Percentiles rank a stretch among this genome's conserved stretches.
Conservation (phyloP, 2,797 vertebrate genomes). For the Ptychobarbus kaznakovi region DNA sequence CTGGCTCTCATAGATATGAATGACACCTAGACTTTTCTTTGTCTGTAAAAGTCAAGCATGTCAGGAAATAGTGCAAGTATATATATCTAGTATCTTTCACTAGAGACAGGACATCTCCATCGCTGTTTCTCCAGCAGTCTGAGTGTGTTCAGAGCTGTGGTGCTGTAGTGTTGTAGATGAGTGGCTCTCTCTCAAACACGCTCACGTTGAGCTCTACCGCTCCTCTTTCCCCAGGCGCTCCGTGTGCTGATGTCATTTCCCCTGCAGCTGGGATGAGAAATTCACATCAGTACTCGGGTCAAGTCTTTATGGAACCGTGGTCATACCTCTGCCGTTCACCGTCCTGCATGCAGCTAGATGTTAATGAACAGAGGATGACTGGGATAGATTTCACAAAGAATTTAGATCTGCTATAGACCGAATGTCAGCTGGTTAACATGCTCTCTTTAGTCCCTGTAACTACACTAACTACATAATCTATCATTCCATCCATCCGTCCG, state of each 20-base stretch:
- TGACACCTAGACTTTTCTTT: slow-evolving; percentile 27
- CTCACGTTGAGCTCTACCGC: slow-evolving; percentile 44
- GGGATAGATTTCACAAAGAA: slow-evolving; percentile 26
- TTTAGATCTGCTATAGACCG: slow-evolving; percentile 6
- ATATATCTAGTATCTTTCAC: not conserved
- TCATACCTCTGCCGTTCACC: slow-evolving; percentile 22
- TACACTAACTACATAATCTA: no score
- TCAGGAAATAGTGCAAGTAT: not conserved
- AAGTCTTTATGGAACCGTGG: slow-evolving; percentile 49
- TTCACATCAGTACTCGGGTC: slow-evolving; percentile 58
- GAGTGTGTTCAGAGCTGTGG: not conserved
- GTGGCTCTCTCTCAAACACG: slow-evolving; percentile 38
- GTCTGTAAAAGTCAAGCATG: slow-evolving; percentile 9
- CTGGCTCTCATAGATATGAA: slow-evolving; percentile 35
- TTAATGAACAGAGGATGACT: slow-evolving; percentile 9
- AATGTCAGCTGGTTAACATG: not conserved
- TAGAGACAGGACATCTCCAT: not conserved
- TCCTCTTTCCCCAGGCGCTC: slow-evolving; percentile 44
- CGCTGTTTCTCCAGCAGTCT: slow-evolving; percentile 9
- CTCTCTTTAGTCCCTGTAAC: not conserved
- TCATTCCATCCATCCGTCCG: not conserved
- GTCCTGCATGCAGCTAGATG: slow-evolving; percentile 33
- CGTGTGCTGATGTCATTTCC: slow-evolving; percentile 59
- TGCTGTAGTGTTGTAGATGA: slow-evolving; percentile 30
- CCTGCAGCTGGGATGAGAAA: slow-evolving; percentile 60